Evolutionary conservation across 2,113 vertebrate genomes (phyloP), one percentile per base, ranked within the genome.

Genomic region (Murina feae): DNA sequence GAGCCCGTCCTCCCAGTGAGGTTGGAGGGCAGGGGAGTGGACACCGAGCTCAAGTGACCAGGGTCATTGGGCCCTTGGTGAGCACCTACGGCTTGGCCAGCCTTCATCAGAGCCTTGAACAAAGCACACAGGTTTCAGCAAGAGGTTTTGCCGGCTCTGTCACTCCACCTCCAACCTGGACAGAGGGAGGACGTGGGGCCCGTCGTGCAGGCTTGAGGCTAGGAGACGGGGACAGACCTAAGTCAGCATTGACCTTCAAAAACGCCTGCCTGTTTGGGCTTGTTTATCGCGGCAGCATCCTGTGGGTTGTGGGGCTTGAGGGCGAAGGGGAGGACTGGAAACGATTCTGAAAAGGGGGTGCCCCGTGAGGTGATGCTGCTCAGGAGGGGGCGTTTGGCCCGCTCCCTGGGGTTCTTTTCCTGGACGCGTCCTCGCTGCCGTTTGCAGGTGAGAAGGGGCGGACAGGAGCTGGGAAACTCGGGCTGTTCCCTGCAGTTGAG

Each of bases 31-130:
- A 1, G 12, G 35, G 42, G 16, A 51, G n/a, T 23, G n/a, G 51
- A 25, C 14, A 5, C 4, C 3, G 32, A 44, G 6, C 3, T 3
- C 0, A 0, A 6, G 16, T 37, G 44, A 69, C 14, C 2, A 0
- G 60, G 76, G 18, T 25, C 49, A 1, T 21, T 11, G 44, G n/a
- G 53, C 1, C 4, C 18, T 49, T 2, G 2, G 1, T 37, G 13
- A 53, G 20, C 20, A 13, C 23, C 39, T 86, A 44, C n/a, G 6
- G 30, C 1, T 6, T 39, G 69, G 14, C 60, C 44, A 49, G 47
- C 39, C 78, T 93, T 60, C 13, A 13, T 9, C 55, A 20, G 13
- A 13, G 17, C 72, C 35, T 75, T 30, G 79, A 71, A 13, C 25
- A 30, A 58, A 81, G 51, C 39, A 9, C 9, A 9, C 8, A 17